Conservation (phyloP, 2,113 vertebrate genomes). For the Opisthocomus hoazin region DNA sequence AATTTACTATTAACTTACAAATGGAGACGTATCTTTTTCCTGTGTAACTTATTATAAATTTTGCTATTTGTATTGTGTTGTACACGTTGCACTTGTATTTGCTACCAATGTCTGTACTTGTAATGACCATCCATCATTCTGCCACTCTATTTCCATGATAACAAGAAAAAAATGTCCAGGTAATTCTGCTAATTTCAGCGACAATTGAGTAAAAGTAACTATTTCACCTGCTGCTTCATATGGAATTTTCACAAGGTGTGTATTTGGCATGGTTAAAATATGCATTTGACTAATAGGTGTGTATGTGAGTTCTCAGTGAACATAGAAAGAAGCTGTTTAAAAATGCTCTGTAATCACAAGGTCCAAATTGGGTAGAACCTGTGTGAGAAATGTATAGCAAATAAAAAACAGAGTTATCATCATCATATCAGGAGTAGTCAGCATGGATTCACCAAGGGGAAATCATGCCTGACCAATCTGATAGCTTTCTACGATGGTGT, state of each 20-base stretch:
- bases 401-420: neutral
- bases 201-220: neutral
- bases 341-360: neutral
- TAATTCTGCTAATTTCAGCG: neutral
- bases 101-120: neutral
- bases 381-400: neutral
- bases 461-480: too few species aligned
- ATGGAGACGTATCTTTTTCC: neutral
- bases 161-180: neutral
- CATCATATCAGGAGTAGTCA: too few species aligned
- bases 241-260: neutral
- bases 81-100: neutral
- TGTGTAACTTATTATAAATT: neutral
- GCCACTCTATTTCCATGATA: neutral
- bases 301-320: neutral
- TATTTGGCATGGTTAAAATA: neutral
- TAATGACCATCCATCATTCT: neutral
- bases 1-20: neutral
- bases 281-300: neutral
- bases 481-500: too few species aligned
- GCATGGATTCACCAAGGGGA: too few species aligned
- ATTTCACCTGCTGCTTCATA: neutral
- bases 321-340: neutral
- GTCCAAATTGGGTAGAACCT: neutral
- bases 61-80: neutral